Percentiles rank a stretch among this genome's conserved stretches.
Evolutionary conservation across 2,113 vertebrate genomes (phyloP).

Genomic region (Pandion haliaetus): DNA sequence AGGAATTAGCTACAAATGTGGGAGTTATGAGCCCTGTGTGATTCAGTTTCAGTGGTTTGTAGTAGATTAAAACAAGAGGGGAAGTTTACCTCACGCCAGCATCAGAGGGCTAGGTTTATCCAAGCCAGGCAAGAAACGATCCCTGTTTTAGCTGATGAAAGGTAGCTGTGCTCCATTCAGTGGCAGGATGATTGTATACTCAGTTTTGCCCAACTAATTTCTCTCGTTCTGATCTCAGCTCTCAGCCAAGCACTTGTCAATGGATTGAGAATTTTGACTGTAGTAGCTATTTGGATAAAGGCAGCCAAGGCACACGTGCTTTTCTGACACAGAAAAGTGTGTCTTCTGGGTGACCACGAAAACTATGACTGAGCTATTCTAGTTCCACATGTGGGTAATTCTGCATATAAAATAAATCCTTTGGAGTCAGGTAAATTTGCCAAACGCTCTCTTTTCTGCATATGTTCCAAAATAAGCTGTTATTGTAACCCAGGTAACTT

Average conservation of each 20-base stretch:
- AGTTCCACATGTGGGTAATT: not conserved
- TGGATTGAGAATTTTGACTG: not conserved
- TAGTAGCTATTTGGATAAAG: not conserved
- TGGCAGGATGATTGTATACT: not conserved
- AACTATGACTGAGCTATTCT: not conserved
- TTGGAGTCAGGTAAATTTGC: not conserved
- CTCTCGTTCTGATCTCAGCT: not conserved
- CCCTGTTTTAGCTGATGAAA: not conserved
- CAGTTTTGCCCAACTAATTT: not conserved
- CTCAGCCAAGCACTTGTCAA: not conserved
- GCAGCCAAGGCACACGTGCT: fast-evolving
- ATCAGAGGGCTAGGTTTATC: not conserved
- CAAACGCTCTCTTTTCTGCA: not conserved
- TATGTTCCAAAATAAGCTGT: not conserved
- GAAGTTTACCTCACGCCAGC: not conserved
- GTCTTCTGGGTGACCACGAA: not conserved
- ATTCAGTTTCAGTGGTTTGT: fast-evolving
- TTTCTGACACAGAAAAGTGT: not conserved
- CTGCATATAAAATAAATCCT: not conserved
- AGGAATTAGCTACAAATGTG: not conserved
- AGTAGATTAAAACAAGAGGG: not conserved
- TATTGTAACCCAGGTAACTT: not conserved
- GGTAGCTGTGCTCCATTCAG: not conserved
- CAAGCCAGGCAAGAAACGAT: not conserved
- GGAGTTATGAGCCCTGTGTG: not conserved